Evolutionary conservation across 2,113 vertebrate species (phyloP), one percentile per base, ranked within the genome.

Genomic region (Scatophagus argus): DNA sequence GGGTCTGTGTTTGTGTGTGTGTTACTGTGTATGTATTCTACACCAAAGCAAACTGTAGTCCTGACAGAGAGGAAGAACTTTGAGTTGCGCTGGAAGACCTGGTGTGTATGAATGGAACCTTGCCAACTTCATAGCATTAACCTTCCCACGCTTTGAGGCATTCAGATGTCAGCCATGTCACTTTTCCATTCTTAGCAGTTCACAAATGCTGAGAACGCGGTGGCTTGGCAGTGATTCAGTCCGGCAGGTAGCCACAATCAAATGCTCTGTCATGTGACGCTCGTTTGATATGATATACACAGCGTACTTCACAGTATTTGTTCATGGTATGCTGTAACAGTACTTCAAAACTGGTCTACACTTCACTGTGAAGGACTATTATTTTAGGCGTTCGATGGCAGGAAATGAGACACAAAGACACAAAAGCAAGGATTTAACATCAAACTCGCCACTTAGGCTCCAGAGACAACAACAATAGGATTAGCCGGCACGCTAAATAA

Each of bases 381-480:
- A 61, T 67, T 91, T 78, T 66, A 77, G 72, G 74, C 59, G 25
- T 56, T 64, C 3, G 23, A 44, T 68, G 32, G 69, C 60, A 75
- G 59, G 13, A 60, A 65, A 79, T 60, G 64, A 88, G 67, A 59
- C 72, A 56, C 81, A 84, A 79, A 77, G 78, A 85, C 29, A 87
- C 73, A 83, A 77, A 86, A 68, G 71, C 56, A 74, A 76, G 86
- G 72, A 78, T 83, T 90, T 89, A 77, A 80, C 67, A 76, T 84
- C 55, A 79, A 92, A 78, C 82, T 83, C 8, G 29, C 68, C 55
- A 84, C 82, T 88, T 83, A 73, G 41, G 64, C 78, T 80, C 74
- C 17, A 66, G 65, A 74, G 80, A 78, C 83, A 44, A 87, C 82
- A 90, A 92, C 88, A 89, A 87, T 87, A 65, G 86, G 88, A 90